Evolutionary conservation across 1,140 invertebrate genomes (phyloP), one percentile per base, ranked within the genome.

Genomic region (Agraylea sexmaculata): DNA sequence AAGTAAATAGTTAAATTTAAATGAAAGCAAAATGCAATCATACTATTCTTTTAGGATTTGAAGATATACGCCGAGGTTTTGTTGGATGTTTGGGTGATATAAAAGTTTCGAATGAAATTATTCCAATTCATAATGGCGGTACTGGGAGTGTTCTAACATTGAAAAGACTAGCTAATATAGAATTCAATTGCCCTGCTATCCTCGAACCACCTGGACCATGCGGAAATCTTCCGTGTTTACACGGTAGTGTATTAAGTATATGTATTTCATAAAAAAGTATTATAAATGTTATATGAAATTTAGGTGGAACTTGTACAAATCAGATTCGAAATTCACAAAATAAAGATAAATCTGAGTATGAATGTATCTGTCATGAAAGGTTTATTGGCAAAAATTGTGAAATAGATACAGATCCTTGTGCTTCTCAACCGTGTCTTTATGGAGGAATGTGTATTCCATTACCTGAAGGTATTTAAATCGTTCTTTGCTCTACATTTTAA

Each of bases 21-120:
- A n/a, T n/a, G n/a, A n/a, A n/a, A n/a, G n/a, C n/a, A n/a, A n/a
- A n/a, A n/a, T n/a, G n/a, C n/a, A n/a, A n/a, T n/a, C n/a, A n/a
- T n/a, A n/a, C n/a, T 32, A 8, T 32, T 12, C 8, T 38, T 19
- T 59, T 77, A 21, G 70, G 62, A 12, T 80, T 77, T 42, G 77
- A 82, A 48, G 80, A 85, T 48, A 71, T 84, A 13, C 75, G 76
- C 42, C 64, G 73, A n/a, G 85, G 87, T 1, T 88, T 89, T 53
- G 64, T 80, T 36, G 88, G 87, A 1, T 93, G 89, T 51, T 81
- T 93, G 75, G 83, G 87, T 43, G 81, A 89, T 52, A 78, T 92
- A 3, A 68, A 75, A 20, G 72, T 92, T 15, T 80, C 84, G 28
- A 71, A 78, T 39, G 68, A 81, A 0, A 67, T 74, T 0, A 68